phyloP scores from a whole-genome alignment of 1,140 invertebrate species.

The Drosophila virilis region DNA sequence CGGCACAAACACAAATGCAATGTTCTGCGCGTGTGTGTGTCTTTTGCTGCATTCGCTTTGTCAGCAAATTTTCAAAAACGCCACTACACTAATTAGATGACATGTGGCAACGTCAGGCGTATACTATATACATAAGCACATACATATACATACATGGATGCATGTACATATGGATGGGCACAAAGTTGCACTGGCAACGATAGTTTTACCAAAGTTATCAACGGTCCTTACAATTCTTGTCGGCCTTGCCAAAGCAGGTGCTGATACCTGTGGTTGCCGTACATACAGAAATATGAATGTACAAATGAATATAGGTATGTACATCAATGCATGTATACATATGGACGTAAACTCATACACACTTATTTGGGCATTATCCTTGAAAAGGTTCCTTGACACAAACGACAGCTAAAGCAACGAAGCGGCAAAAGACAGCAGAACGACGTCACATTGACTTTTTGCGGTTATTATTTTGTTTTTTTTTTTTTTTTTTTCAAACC shows the following conservation, averaged over 20 bases:
- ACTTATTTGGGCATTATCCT: slow-evolving; percentile 59
- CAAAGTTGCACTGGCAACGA: slow-evolving; percentile 31
- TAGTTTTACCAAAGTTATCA: slow-evolving; percentile 24
- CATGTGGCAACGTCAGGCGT: slow-evolving; percentile 54
- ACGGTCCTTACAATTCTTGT: slow-evolving; percentile 30
- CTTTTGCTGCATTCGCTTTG: not conserved
- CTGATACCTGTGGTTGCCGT: not conserved
- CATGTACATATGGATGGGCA: slow-evolving; percentile 3
- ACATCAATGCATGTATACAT: not conserved
- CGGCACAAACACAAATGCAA: slow-evolving; percentile 10
- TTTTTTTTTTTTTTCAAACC: slow-evolving; percentile 47
- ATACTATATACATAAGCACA: slow-evolving; percentile 17
- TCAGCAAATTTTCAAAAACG: slow-evolving; percentile 14
- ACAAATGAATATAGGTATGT: not conserved
- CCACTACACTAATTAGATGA: slow-evolving; percentile 55
- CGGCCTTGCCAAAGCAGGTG: slow-evolving; percentile 30
- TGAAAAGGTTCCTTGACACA: slow-evolving; percentile 79
- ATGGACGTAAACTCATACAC: slow-evolving; percentile 1
- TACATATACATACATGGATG: not conserved
- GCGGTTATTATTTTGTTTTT: slow-evolving; percentile 20
- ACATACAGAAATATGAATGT: slow-evolving; percentile 1
- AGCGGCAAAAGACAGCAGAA: slow-evolving; percentile 18
- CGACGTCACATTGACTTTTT: slow-evolving; percentile 29
- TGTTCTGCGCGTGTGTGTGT: slow-evolving; percentile 6
- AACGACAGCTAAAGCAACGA: slow-evolving; percentile 33